Base-by-base conservation (phyloP, 1,140 invertebrate genomes). In the Aporrectodea caliginosa region DNA sequence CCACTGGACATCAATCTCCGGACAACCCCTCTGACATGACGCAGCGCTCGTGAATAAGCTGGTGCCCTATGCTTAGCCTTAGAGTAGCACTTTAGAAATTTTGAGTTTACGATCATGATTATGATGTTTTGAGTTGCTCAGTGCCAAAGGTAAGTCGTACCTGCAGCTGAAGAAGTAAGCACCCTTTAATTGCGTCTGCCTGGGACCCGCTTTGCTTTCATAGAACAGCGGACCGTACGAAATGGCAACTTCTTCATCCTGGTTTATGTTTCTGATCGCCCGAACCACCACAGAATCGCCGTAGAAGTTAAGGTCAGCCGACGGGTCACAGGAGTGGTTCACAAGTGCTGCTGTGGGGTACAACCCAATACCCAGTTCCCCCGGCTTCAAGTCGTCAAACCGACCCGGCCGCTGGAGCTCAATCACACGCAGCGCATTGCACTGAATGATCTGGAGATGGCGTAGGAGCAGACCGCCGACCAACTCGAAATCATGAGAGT, bases 181-280 rank as follows among this genome's bases (percentile, higher is more conserved):
- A 6, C 93, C 90, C 79, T 91, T 91, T 0, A 97, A 86, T 72
- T 90, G 91, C 6, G 89, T 84, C 81, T 92, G 91, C 79, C 92
- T 91, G 1, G 89, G 88, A 75, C 91, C 90, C 0, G 89, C 83
- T 35, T 91, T 91, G 68, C 92, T 68, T 29, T 76, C 91, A 0
- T 94, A 94, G 86, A 94, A 97, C 74, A 95, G 91, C 0, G 94
- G 94, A 0, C 95, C 95, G 86, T 97, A 98, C 86, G 97, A 97
- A 86, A 97, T 95, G 58, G 91, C 91, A 32, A 98, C 92, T 83
- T 94, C 92, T 81, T 93, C 91, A 0, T 93, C 94, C 79, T 90
- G 89, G 1, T 73, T 69, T n/a, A 88, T 85, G 33, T 83, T 83
- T 16, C 85, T 82, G 16, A 96, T 92, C 0, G 94, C 92, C 81